A percentile compares a stretch with the other conserved stretches of the same genome.
phyloP scores from a whole-genome alignment of 2,113 vertebrate genomes.

The Phaetusa simplex region DNA sequence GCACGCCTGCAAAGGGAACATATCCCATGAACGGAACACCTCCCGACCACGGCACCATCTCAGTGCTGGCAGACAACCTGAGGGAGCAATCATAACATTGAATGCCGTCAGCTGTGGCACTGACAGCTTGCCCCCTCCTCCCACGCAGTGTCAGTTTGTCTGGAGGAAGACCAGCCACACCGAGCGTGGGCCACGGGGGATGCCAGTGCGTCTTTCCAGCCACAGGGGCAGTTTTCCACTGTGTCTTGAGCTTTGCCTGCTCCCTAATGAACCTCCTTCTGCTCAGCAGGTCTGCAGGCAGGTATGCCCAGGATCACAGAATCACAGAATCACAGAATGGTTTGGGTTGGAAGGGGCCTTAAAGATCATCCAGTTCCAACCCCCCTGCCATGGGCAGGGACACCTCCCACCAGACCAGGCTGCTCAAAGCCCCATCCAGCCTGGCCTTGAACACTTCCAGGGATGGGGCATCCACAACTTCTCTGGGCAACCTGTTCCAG shows the following conservation, averaged over 20 bases:
- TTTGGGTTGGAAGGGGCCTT: no score
- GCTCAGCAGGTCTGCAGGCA: background rate
- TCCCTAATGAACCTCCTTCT: background rate
- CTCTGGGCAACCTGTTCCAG: no score
- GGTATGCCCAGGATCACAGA: background rate
- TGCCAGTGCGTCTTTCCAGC: background rate
- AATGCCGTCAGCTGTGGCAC: background rate
- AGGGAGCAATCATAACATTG: background rate
- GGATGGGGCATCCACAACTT: no score
- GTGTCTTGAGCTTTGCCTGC: background rate
- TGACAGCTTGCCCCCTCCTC: background rate
- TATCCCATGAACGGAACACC: background rate
- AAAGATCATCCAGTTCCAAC: no score
- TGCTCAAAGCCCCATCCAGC: no score
- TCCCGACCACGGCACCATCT: background rate
- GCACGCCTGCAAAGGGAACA: rapidly evolving
- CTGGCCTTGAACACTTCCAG: no score
- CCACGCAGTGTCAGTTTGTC: background rate
- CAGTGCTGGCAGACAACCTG: background rate
- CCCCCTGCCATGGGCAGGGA: no score
- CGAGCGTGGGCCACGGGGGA: rapidly evolving
- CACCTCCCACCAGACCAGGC: no score
- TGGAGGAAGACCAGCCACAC: background rate
- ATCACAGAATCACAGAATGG: no score
- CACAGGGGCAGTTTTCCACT: background rate